These are phyloP conservation scores for Lamproptera curius DNA, from an alignment of 2,888 invertebrate species.

Conservation along the genomic window DNA sequence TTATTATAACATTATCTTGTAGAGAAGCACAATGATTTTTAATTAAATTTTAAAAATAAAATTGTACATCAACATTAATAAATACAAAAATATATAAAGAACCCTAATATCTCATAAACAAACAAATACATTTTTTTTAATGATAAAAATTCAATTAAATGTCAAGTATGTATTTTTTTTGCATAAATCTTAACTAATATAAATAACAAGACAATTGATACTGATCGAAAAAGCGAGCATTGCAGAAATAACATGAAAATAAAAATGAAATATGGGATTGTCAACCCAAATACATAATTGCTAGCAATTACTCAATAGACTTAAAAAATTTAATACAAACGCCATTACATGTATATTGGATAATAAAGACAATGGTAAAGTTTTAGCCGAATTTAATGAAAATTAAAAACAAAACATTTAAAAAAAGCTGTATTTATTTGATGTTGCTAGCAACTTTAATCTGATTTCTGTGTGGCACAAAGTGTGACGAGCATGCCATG, in stretches of 20 bases:
- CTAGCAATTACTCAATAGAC: constrained; percentile 42
- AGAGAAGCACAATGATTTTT: no score
- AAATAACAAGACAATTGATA: no score
- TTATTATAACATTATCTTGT: no score
- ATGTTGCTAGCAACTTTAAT: constrained; percentile 32
- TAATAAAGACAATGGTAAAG: constrained; percentile 14
- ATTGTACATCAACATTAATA: neutral
- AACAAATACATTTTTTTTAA: neutral
- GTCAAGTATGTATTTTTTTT: neutral
- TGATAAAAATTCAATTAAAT: neutral
- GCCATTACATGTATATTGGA: constrained; percentile 6
- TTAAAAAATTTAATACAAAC: neutral
- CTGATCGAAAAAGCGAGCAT: neutral
- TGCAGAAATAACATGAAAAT: neutral
- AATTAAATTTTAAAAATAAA: no score
- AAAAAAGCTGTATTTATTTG: no score
- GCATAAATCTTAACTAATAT: neutral
- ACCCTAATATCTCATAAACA: neutral
- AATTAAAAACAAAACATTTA: neutral
- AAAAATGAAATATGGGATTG: constrained; percentile 29
- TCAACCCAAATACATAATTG: constrained; percentile 53
- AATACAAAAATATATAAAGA: neutral
- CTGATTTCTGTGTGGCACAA: constrained; percentile 52
- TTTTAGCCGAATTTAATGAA: neutral
- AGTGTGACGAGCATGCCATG: constrained; percentile 36